These are phyloP conservation scores for Anolis apletophallus DNA, from an alignment of 2,797 vertebrate genomes.

Conservation along the genomic window DNA sequence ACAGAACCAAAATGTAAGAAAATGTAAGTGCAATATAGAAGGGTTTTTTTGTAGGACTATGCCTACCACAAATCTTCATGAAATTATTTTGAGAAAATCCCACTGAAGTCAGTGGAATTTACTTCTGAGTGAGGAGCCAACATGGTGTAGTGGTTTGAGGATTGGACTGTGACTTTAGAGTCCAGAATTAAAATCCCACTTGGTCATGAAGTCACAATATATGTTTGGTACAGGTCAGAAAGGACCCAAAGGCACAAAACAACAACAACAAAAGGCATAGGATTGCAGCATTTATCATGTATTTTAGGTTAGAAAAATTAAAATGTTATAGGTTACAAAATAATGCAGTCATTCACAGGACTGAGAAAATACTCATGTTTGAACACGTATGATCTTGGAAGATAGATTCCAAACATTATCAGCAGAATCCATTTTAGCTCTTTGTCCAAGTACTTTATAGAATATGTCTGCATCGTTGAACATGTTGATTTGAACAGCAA, in stretches of 20 bases:
- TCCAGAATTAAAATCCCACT: too few relatives aligned
- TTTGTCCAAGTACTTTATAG: neutral
- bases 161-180: too few relatives aligned
- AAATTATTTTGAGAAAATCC: neutral
- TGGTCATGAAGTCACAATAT: too few relatives aligned
- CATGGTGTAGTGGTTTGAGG: too few relatives aligned
- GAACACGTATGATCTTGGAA: neutral
- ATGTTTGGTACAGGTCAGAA: too few relatives aligned
- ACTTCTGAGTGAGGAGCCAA: neutral
- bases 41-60: neutral
- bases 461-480: too few relatives aligned
- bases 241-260: too few relatives aligned
- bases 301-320: neutral
- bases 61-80: neutral
- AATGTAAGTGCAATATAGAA: conserved; percentile 46
- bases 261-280: neutral
- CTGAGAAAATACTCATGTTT: neutral
- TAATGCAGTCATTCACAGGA: neutral
- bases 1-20: conserved; percentile 32
- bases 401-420: neutral
- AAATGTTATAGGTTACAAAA: neutral
- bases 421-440: neutral
- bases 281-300: neutral
- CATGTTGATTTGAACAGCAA: neutral
- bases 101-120: neutral